phyloP scores from a whole-genome alignment of 1,140 invertebrate species.

The Lanistes nyassanus region DNA sequence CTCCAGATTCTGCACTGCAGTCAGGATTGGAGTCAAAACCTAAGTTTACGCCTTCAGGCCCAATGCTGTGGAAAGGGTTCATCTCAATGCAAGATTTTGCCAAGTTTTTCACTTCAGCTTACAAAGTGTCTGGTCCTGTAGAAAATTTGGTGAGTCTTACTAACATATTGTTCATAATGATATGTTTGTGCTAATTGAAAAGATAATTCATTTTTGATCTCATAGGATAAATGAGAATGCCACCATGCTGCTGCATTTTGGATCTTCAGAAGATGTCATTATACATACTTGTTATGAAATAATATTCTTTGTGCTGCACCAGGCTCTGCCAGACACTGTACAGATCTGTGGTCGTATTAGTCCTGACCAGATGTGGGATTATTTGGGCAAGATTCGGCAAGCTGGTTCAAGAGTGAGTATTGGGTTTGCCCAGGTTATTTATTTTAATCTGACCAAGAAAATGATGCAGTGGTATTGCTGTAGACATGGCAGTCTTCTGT shows the following conservation, averaged over 20 bases:
- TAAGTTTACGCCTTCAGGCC: constrained; percentile 54
- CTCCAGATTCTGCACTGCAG: constrained; percentile 59
- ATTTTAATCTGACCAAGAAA: too few species aligned
- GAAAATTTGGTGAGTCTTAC: constrained; percentile 47
- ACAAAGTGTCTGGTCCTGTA: constrained; percentile 73
- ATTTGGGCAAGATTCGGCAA: constrained; percentile 90
- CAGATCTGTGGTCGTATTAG: constrained; percentile 91
- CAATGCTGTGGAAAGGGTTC: constrained; percentile 82
- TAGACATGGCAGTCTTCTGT: too few species aligned
- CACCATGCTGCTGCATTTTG: too few species aligned
- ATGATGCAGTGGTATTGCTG: too few species aligned
- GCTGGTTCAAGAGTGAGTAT: constrained; percentile 70
- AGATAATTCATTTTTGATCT: too few species aligned
- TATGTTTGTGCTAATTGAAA: too few species aligned
- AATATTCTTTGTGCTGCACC: constrained; percentile 24
- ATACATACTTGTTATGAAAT: neutral
- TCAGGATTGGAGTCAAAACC: constrained; percentile 56
- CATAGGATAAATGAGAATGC: too few species aligned
- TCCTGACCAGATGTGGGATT: constrained; percentile 92
- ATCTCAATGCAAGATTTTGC: constrained; percentile 92
- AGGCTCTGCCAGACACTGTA: constrained; percentile 81
- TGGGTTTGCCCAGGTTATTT: neutral
- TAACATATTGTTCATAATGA: neutral
- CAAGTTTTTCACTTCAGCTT: constrained; percentile 85
- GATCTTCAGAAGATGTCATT: neutral